phyloP scores from a whole-genome alignment of 2,888 invertebrate species.

The Zonitis immaculata region DNA sequence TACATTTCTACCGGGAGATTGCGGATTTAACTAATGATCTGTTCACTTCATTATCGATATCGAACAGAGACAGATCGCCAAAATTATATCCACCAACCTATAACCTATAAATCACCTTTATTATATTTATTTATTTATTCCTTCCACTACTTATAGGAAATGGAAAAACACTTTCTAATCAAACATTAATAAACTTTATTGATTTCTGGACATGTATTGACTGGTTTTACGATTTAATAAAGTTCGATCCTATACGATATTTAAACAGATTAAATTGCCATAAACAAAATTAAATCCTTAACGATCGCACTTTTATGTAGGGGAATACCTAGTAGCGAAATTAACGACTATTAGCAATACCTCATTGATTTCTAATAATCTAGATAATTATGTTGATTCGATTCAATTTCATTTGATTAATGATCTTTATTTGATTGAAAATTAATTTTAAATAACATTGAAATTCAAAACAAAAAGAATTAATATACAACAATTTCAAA shows the following conservation, averaged over 20 bases:
- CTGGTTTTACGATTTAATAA: constrained; percentile 20
- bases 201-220: constrained; percentile 13
- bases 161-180: not conserved
- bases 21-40: constrained; percentile 36
- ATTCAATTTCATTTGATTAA: too few species aligned
- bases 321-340: constrained; percentile 9
- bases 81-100: constrained; percentile 8
- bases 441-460: too few species aligned
- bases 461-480: too few species aligned
- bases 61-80: constrained; percentile 22
- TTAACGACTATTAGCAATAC: not conserved
- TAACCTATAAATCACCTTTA: too few species aligned
- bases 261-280: constrained; percentile 19
- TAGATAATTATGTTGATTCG: not conserved
- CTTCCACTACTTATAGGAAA: too few species aligned
- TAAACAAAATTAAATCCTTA: constrained; percentile 19
- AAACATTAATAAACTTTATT: constrained; percentile 2
- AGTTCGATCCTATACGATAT: constrained; percentile 9
- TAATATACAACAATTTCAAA: too few species aligned
- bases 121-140: too few species aligned
- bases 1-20: constrained; percentile 37
- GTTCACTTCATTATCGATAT: constrained; percentile 25
- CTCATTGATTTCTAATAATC: not conserved
- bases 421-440: too few species aligned
- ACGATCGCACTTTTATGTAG: constrained; percentile 10